Conservation (phyloP, 1,140 invertebrate genomes). For the Trichogramma pretiosum region DNA sequence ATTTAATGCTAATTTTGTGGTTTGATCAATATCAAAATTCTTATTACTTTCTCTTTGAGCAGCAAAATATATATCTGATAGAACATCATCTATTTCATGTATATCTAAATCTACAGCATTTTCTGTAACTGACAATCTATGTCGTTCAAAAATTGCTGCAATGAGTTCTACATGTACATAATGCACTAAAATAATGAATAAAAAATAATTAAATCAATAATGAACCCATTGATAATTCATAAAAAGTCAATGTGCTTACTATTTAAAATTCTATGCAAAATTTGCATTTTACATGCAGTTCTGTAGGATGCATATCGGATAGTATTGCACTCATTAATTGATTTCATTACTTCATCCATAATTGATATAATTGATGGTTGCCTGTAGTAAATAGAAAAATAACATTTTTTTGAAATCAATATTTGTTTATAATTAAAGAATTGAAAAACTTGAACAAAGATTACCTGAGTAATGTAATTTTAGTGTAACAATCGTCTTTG, state of each 20-base stretch:
- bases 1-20: slow-evolving; percentile 45
- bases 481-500: neutral
- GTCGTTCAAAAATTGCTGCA: slow-evolving; percentile 48
- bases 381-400: slow-evolving; percentile 5
- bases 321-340: slow-evolving; percentile 53
- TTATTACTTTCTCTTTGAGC: slow-evolving; percentile 43
- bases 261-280: slow-evolving; percentile 52
- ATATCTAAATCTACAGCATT: slow-evolving; percentile 43
- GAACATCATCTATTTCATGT: slow-evolving; percentile 45
- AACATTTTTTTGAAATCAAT: neutral
- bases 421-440: slow-evolving; percentile 1
- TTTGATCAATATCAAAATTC: slow-evolving; percentile 39
- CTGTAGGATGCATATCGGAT: slow-evolving; percentile 69
- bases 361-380: slow-evolving; percentile 9
- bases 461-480: slow-evolving; percentile 6
- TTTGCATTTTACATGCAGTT: slow-evolving; percentile 64
- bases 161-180: slow-evolving; percentile 46
- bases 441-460: too few species aligned
- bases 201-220: slow-evolving; percentile 1
- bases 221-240: neutral
- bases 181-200: slow-evolving; percentile 43
- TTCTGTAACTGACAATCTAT: slow-evolving; percentile 46
- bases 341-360: slow-evolving; percentile 35
- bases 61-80: slow-evolving; percentile 49
- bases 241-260: slow-evolving; percentile 37